phyloP scores from a whole-genome alignment of 2,797 vertebrate species.

The Amphiprion clarkii region DNA sequence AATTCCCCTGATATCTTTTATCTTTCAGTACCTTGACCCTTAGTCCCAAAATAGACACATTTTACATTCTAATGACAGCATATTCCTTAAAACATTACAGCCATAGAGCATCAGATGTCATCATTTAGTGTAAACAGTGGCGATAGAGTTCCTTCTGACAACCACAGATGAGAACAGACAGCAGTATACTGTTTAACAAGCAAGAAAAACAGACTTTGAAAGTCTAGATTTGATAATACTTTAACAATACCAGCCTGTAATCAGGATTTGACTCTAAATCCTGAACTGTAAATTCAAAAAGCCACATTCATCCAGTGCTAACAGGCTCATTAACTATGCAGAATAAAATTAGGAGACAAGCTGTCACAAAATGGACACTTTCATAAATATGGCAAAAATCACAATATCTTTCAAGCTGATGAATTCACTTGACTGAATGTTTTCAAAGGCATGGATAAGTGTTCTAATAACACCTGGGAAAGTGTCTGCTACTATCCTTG shows the following conservation, averaged over 20 bases:
- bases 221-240: slow-evolving; percentile 39
- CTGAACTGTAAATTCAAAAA: slow-evolving; percentile 36
- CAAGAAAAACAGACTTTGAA: slow-evolving; percentile 19
- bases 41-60: slow-evolving; percentile 67
- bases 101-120: slow-evolving; percentile 46
- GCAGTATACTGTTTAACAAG: slow-evolving; percentile 27
- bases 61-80: slow-evolving; percentile 83
- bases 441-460: slow-evolving; percentile 44
- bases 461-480: slow-evolving; percentile 32
- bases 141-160: slow-evolving; percentile 43
- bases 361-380: slow-evolving; percentile 26
- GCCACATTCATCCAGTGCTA: slow-evolving; percentile 45
- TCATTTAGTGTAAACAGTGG: slow-evolving; percentile 67
- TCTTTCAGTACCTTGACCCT: slow-evolving; percentile 74
- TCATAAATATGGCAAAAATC: slow-evolving; percentile 43
- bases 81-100: slow-evolving; percentile 46
- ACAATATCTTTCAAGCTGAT: slow-evolving; percentile 25
- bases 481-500: slow-evolving; percentile 35
- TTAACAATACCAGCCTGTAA: slow-evolving; percentile 12
- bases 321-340: slow-evolving; percentile 15
- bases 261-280: slow-evolving; percentile 21
- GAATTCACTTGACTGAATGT: slow-evolving; percentile 37
- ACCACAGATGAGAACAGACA: slow-evolving; percentile 63
- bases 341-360: slow-evolving; percentile 29
- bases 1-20: slow-evolving; percentile 56